Base-by-base conservation (phyloP, 2,888 invertebrate genomes). In the Platerodrilus igneus region DNA sequence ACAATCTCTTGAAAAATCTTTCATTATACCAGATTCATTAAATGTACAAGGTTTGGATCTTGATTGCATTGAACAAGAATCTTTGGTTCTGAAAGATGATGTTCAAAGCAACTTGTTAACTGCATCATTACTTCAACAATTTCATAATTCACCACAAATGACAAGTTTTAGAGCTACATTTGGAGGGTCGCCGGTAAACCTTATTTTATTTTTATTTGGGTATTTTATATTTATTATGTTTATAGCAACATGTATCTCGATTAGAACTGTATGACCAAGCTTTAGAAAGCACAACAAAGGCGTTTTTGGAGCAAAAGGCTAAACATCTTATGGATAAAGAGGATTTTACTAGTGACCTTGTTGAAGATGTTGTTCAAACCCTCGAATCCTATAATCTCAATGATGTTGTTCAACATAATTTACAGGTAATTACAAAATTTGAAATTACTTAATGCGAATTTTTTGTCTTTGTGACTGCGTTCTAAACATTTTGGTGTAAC, bases 371-470 rank as follows among this genome's bases (percentile, higher is more conserved):
- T 11, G 65, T 67, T 18, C 64, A 66, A 51, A 62, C 64, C 13
- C 51, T 75, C 37, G 73, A 75, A 50, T 67, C 72, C n/a, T 72
- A 75, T 47, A 72, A 66, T 52, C 65, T 74, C 29, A 71, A 71
- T 37, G 74, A 75, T 53, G 63, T 67, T 11, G 48, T 55, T 33
- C 59, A 63, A 32, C 48, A 62, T 45, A 60, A 56, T 38, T 47
- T 61, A 35, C 62, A 63, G 53, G 62, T 61, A 53, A n/a, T n/a
- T n/a, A n/a, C n/a, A n/a, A n/a, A n/a, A n/a, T n/a, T n/a, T n/a
- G n/a, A n/a, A n/a, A n/a, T n/a, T n/a, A n/a, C n/a, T n/a, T n/a
- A n/a, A n/a, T n/a, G n/a, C n/a, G n/a, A n/a, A n/a, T n/a, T n/a
- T n/a, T n/a, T n/a, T n/a, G n/a, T n/a, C n/a, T n/a, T n/a, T n/a